Evolutionary conservation across 2,113 vertebrate species (phyloP).

Genomic region (Channa argus): DNA sequence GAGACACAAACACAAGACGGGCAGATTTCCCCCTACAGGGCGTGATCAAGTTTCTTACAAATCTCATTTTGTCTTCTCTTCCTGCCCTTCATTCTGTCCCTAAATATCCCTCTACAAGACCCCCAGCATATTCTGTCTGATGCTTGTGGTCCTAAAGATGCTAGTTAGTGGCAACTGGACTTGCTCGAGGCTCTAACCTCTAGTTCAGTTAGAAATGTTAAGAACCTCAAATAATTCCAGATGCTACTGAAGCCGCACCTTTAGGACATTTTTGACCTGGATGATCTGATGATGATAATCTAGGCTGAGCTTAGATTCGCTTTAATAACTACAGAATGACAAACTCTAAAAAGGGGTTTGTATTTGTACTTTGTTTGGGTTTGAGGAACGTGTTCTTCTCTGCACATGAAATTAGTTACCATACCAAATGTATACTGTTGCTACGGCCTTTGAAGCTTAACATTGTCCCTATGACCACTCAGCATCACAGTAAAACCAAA

Average conservation of each 20-base stretch:
- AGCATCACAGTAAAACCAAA: background rate
- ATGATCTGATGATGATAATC: background rate
- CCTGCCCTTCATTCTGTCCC: background rate
- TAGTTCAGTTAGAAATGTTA: no score
- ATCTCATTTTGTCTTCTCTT: background rate
- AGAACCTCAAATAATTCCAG: no score
- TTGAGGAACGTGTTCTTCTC: background rate
- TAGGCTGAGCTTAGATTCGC: background rate
- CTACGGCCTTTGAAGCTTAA: background rate
- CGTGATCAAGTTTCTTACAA: conserved; percentile 13
- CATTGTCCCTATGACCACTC: background rate
- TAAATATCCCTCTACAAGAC: background rate
- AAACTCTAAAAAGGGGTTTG: background rate
- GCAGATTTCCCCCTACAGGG: conserved; percentile 1
- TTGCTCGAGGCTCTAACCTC: no score
- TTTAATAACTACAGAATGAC: background rate
- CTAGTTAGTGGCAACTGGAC: no score
- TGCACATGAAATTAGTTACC: no score
- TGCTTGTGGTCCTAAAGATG: no score
- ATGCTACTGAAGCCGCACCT: no score
- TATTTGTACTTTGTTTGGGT: conserved; percentile 7
- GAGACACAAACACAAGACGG: conserved; percentile 19
- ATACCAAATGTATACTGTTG: conserved; percentile 4
- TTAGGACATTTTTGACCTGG: no score
- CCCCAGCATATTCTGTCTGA: background rate